These are phyloP conservation scores for Chionoecetes opilio DNA, from an alignment of 1,140 invertebrate species.

Conservation along the genomic window DNA sequence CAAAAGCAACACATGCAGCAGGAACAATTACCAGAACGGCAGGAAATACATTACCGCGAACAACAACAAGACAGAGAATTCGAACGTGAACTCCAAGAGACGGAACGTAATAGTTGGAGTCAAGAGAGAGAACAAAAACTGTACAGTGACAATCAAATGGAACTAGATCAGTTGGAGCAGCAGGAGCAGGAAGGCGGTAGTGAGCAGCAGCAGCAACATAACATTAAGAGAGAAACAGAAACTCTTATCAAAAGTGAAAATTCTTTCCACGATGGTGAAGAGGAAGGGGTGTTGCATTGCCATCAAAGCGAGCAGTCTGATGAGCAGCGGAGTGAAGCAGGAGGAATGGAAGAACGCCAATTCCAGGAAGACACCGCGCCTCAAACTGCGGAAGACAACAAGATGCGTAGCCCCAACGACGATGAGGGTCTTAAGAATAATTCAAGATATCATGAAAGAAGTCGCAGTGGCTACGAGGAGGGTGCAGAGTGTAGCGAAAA, in stretches of 20 bases:
- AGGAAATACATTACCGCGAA: constrained; percentile 36
- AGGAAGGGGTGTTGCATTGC: neutral
- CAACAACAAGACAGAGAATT: constrained; percentile 22
- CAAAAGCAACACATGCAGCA: constrained; percentile 41
- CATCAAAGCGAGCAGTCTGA: neutral
- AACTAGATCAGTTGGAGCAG: constrained; percentile 49
- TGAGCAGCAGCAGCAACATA: neutral
- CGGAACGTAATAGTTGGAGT: constrained; percentile 28
- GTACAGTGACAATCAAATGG: constrained; percentile 47
- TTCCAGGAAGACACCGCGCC: neutral
- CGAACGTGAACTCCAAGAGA: constrained; percentile 31
- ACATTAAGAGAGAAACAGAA: constrained; percentile 34
- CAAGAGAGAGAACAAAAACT: constrained; percentile 51
- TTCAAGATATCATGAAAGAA: constrained; percentile 41
- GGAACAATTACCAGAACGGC: constrained; percentile 43
- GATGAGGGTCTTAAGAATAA: neutral
- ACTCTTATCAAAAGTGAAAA: neutral
- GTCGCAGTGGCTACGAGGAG: neutral
- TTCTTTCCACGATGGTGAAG: neutral
- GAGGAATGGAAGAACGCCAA: constrained; percentile 35
- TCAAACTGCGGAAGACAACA: neutral
- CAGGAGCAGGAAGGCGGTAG: constrained; percentile 19
- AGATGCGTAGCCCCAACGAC: neutral
- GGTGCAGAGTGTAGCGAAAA: constrained; percentile 32
- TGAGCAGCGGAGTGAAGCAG: neutral